Evolutionary conservation across 2,888 invertebrate species (phyloP).

Genomic region (Tetanocera ferruginea): DNA sequence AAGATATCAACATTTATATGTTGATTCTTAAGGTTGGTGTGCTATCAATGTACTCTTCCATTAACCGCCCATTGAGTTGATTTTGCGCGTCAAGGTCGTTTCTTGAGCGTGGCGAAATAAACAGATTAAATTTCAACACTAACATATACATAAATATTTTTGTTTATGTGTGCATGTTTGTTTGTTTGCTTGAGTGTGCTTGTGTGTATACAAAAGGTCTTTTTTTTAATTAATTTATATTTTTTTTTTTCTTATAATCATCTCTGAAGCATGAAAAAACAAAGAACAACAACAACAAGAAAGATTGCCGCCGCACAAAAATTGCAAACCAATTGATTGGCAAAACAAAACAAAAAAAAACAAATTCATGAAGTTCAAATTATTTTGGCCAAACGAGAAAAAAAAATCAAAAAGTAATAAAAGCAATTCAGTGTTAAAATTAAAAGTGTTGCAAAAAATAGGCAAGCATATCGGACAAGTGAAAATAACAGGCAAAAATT

Average conservation of each 20-base stretch:
- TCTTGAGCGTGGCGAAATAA: background rate
- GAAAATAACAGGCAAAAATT: background rate
- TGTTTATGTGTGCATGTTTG: background rate
- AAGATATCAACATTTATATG: too few species aligned
- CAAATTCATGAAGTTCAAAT: constrained; percentile 5
- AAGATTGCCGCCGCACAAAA: background rate
- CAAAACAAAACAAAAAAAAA: background rate
- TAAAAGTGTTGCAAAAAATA: background rate
- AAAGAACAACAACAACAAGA: background rate
- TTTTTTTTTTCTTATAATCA: background rate
- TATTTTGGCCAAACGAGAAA: background rate
- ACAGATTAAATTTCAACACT: constrained; percentile 31
- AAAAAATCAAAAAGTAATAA: background rate
- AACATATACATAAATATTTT: background rate
- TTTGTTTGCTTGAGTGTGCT: background rate
- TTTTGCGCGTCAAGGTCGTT: constrained; percentile 23
- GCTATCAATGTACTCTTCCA: background rate
- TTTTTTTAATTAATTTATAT: background rate
- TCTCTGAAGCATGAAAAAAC: background rate
- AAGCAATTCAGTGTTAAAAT: background rate
- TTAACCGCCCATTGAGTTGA: background rate
- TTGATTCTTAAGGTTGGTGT: background rate
- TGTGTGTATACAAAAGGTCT: background rate
- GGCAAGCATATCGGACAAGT: background rate
- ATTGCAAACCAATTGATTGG: background rate